Evolutionary conservation across 1,140 invertebrate genomes (phyloP).

Genomic region (Globodera rostochiensis): DNA sequence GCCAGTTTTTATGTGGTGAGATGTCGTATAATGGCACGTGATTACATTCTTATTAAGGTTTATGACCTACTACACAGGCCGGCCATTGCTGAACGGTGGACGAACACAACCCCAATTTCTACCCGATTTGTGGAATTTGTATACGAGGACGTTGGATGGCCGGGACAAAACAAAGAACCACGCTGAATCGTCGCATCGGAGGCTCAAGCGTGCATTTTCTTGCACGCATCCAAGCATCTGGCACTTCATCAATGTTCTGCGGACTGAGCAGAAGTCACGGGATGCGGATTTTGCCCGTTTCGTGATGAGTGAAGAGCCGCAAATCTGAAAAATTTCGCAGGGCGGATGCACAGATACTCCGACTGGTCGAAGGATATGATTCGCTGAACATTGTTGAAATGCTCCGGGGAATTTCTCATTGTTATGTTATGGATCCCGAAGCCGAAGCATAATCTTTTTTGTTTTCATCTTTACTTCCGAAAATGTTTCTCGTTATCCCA

Average conservation of each 20-base stretch:
- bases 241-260: slow-evolving; percentile 10
- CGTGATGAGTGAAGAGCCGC: background rate
- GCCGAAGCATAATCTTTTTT: too few species aligned
- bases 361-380: too few species aligned
- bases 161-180: slow-evolving; percentile 24
- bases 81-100: background rate
- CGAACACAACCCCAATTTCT: slow-evolving; percentile 13
- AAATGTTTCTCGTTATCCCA: too few species aligned
- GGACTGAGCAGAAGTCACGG: background rate
- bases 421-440: too few species aligned
- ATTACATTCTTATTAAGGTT: background rate
- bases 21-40: too few species aligned
- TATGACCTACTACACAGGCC: slow-evolving; percentile 1
- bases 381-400: too few species aligned
- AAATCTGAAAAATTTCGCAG: too few species aligned
- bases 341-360: too few species aligned
- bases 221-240: background rate
- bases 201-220: background rate
- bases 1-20: too few species aligned
- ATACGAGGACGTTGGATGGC: background rate
- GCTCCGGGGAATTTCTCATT: too few species aligned
- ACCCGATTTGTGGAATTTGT: slow-evolving; percentile 1
- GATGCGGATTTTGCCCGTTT: slow-evolving; percentile 3
- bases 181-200: slow-evolving; percentile 6
- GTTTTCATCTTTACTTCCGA: too few species aligned